These are phyloP conservation scores for Cygnus buccinator DNA, from an alignment of 2,113 vertebrate species.

Conservation along the genomic window DNA sequence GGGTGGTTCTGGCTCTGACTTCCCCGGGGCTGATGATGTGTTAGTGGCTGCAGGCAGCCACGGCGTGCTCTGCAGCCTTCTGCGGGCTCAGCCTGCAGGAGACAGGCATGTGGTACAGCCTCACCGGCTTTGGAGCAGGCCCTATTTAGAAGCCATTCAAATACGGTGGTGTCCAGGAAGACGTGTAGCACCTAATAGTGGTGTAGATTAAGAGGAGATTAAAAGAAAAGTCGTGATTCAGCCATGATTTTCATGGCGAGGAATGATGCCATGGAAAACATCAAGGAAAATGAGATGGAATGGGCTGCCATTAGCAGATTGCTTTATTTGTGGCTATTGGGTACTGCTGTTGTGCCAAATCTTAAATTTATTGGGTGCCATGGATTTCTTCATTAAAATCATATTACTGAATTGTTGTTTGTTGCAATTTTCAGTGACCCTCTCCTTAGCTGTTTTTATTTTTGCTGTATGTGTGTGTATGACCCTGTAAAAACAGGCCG, in stretches of 20 bases:
- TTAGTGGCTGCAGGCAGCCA: background rate
- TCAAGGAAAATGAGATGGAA: conserved; percentile 53
- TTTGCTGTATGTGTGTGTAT: background rate
- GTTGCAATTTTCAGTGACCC: background rate
- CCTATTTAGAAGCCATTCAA: conserved; percentile 30
- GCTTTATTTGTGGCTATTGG: conserved; percentile 40
- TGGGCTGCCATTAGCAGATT: conserved; percentile 42
- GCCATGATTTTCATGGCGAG: background rate
- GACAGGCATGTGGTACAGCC: background rate
- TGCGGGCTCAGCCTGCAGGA: background rate
- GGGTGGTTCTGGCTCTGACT: background rate
- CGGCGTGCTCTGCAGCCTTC: background rate
- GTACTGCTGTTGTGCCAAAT: conserved; percentile 8
- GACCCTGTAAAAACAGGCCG: background rate
- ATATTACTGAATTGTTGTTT: conserved; percentile 9
- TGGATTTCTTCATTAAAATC: conserved; percentile 34
- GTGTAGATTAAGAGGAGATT: conserved; percentile 38
- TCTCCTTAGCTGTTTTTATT: background rate
- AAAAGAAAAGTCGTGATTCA: conserved; percentile 58
- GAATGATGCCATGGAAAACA: conserved; percentile 34
- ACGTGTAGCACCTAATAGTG: background rate
- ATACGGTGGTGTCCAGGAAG: background rate
- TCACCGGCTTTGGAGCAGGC: background rate
- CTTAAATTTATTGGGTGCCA: background rate
- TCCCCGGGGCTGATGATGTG: background rate